Percentiles rank a stretch among this genome's conserved stretches.
These are phyloP conservation scores for Atherinomorus stipes DNA, from an alignment of 2,113 vertebrate species.

Conservation along the genomic window DNA sequence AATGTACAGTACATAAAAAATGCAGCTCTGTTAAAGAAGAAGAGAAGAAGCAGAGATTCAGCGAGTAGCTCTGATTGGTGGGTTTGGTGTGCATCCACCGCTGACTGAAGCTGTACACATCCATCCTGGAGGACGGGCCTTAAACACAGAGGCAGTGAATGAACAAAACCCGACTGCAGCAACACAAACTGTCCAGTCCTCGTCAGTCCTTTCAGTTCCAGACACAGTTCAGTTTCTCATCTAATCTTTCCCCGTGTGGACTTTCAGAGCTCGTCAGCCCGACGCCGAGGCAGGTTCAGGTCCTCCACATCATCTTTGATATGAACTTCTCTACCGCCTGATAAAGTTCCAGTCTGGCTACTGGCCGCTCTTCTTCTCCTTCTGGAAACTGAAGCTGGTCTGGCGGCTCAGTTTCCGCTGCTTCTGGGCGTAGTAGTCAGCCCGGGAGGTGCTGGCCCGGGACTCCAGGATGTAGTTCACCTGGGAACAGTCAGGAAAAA, in stretches of 20 bases:
- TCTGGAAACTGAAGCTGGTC: slow-evolving; percentile 99
- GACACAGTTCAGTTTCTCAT: too few species aligned
- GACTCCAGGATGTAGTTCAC: slow-evolving; percentile 99
- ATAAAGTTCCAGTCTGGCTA: slow-evolving; percentile 65
- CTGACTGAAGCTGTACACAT: slow-evolving; percentile 28
- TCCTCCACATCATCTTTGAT: neutral
- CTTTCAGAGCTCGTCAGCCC: slow-evolving; percentile 12
- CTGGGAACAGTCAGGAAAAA: slow-evolving; percentile 68
- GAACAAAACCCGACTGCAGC: slow-evolving; percentile 5
- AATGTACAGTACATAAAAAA: slow-evolving; percentile 53
- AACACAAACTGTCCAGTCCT: neutral
- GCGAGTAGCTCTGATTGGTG: slow-evolving; percentile 33
- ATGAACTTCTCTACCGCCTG: neutral
- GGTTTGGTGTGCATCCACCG: slow-evolving; percentile 14
- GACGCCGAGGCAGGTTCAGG: neutral
- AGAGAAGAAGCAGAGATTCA: slow-evolving; percentile 29
- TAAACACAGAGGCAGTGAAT: slow-evolving; percentile 32
- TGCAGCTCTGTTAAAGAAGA: neutral
- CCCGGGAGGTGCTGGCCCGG: slow-evolving; percentile 92
- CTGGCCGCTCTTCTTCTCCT: slow-evolving; percentile 94
- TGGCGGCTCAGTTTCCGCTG: slow-evolving; percentile 96
- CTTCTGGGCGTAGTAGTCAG: slow-evolving; percentile 97
- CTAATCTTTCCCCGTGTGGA: neutral
- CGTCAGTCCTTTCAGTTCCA: too few species aligned
- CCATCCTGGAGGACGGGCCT: slow-evolving; percentile 15